phyloP scores from a whole-genome alignment of 2,113 vertebrate species.

The Planiliza haematocheilus region DNA sequence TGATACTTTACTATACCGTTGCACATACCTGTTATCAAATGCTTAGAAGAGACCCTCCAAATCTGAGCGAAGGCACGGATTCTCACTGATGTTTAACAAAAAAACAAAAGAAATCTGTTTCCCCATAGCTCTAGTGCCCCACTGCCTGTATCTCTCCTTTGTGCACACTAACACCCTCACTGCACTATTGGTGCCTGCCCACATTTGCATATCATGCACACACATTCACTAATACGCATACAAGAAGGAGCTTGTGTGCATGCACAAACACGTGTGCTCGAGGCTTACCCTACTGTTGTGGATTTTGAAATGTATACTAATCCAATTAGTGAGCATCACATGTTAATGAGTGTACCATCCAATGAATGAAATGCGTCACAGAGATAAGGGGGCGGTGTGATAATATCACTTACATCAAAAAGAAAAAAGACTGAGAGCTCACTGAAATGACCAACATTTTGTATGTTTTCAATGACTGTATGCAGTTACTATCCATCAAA shows the following conservation, averaged over 20 bases:
- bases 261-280: slow-evolving; percentile 20
- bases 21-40: slow-evolving; percentile 62
- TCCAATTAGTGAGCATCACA: slow-evolving; percentile 66
- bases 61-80: background rate
- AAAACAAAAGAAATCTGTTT: slow-evolving; percentile 16
- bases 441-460: background rate
- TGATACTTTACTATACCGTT: background rate
- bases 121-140: slow-evolving; percentile 8
- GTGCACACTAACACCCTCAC: slow-evolving; percentile 25
- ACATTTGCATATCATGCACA: slow-evolving; percentile 44
- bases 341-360: slow-evolving; percentile 24
- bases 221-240: slow-evolving; percentile 13
- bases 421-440: background rate
- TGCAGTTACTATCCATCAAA: too few relatives aligned
- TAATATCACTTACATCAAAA: slow-evolving; percentile 8
- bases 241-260: slow-evolving; percentile 8
- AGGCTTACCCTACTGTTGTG: slow-evolving; percentile 52
- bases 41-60: slow-evolving; percentile 19
- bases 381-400: background rate
- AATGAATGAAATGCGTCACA: slow-evolving; percentile 28
- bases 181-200: slow-evolving; percentile 8
- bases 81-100: slow-evolving; percentile 20
- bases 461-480: too few relatives aligned
- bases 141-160: slow-evolving; percentile 12
- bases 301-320: slow-evolving; percentile 65